Evolutionary conservation across 2,797 vertebrate species (phyloP), one percentile per base, ranked within the genome.

Genomic region (Scolopax rusticola): DNA sequence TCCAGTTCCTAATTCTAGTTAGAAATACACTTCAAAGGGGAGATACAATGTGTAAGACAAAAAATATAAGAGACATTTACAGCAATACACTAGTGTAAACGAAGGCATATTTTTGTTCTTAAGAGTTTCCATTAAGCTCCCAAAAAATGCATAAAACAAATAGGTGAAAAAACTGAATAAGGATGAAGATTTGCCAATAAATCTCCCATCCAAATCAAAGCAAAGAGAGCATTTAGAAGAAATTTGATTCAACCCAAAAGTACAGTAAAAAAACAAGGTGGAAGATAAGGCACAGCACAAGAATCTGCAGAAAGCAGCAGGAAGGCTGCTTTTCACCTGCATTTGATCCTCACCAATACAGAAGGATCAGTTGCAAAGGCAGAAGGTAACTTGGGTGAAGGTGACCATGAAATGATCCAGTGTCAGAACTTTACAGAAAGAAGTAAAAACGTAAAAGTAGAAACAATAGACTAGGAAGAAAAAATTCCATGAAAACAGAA

Each of bases 361-460:
- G 81, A 84, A 64, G 17, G 63, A 91, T 59, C 71, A 82, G 64
- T 36, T 83, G 75, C 6, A 15, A 78, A 90, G 68, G 64, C 3
- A 87, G 63, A 57, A 67, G 51, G 25, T 51, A 76, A 61, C 68
- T 40, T 79, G 43, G 36, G 71, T 87, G 71, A 95, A 75, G 48
- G 43, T 54, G 78, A 89, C 69, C 6, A 2, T 36, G 24, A 92
- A 92, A 84, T 43, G 54, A 89, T 65, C 54, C 54, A 36, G 67
- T 36, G 47, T 77, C 87, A 87, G 51, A 82, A 87, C 25, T 84
- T 81, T 25, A 79, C 21, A 92, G 61, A 75, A 65, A 45, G 33
- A 93, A 92, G 36, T 47, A 89, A 73, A n/a, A 90, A 57, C 73
- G 84, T 84, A 57, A 89, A 93, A 89, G 40, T 13, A 87, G 56